Evolutionary conservation across 2,797 vertebrate genomes (phyloP), one percentile per base, ranked within the genome.

Genomic region (Gymnopithys bicolor): DNA sequence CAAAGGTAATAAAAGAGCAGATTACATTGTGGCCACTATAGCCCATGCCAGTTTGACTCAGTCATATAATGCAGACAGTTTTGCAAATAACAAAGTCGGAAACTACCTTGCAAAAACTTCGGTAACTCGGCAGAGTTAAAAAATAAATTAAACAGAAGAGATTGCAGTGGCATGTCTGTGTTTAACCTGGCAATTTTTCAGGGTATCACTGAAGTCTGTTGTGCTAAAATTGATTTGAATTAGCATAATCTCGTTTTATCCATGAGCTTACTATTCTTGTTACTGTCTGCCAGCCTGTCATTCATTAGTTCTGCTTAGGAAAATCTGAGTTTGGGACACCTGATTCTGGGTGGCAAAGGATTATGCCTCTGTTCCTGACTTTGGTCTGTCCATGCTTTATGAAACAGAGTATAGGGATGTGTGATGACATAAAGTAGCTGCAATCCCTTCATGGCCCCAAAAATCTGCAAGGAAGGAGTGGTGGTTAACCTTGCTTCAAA

Each of bases 211-310:
- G 53, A 84, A 80, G 39, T 56, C 45, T 94, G 35, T 55, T 83
- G 28, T 55, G 74, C 41, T 84, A 81, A 93, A 94, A 84, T 75
- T 81, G 39, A 69, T 95, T 86, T 88, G 35, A 91, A 86, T 96
- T 91, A 86, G 13, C 73, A 81, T 93, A 94, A 94, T 94, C 79
- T 14, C 11, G 37, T 89, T 93, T 94, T 93, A 90, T 84, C 73
- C 46, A 23, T 55, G n/a, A 91, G 15, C 0, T 90, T 90, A 33
- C 24, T 68, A 27, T 66, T 78, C 74, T 86, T 88, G 55, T 89
- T 92, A 46, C 64, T 74, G 46, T 67, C 80, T 91, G 17, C 84
- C 66, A 93, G 43, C 39, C 68, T 91, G 82, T 75, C 83, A 73
- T 51, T 90, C 80, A 66, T 86, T 94, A 84, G 48, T 75, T 93